phyloP scores from a whole-genome alignment of 2,888 invertebrate species.

The Lamellibrachia columna region DNA sequence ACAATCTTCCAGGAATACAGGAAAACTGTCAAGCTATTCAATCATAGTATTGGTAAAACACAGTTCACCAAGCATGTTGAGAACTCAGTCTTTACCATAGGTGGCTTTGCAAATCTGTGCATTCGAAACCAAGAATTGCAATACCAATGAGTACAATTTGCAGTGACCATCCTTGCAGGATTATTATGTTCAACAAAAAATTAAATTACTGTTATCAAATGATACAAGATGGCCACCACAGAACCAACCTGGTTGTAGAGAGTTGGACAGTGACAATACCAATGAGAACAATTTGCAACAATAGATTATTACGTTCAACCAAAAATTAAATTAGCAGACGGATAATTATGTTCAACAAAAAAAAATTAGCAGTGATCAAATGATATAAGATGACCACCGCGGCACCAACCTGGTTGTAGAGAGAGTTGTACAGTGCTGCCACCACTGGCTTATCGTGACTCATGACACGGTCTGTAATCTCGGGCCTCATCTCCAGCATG shows the following conservation, averaged over 20 bases:
- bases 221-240: not conserved
- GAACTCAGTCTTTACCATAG: too few species aligned
- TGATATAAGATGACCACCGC: not conserved
- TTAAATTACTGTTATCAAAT: not conserved
- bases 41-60: too few species aligned
- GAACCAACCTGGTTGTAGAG: not conserved
- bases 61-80: too few species aligned
- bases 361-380: not conserved
- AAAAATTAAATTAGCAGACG: too few species aligned
- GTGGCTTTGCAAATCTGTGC: too few species aligned
- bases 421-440: slow-evolving; percentile 58
- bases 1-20: too few species aligned
- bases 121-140: too few species aligned
- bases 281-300: too few species aligned
- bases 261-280: not conserved
- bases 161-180: not conserved
- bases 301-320: too few species aligned
- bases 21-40: too few species aligned
- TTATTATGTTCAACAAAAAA: not conserved
- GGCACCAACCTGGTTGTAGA: slow-evolving; percentile 61
- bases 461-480: slow-evolving; percentile 60
- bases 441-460: slow-evolving; percentile 65
- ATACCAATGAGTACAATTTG: not conserved
- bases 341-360: not conserved
- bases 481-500: slow-evolving; percentile 64